A percentile compares a stretch with the other conserved stretches of the same genome.
phyloP scores from a whole-genome alignment of 1,140 invertebrate genomes.

The Oedothorax gibbosus region DNA sequence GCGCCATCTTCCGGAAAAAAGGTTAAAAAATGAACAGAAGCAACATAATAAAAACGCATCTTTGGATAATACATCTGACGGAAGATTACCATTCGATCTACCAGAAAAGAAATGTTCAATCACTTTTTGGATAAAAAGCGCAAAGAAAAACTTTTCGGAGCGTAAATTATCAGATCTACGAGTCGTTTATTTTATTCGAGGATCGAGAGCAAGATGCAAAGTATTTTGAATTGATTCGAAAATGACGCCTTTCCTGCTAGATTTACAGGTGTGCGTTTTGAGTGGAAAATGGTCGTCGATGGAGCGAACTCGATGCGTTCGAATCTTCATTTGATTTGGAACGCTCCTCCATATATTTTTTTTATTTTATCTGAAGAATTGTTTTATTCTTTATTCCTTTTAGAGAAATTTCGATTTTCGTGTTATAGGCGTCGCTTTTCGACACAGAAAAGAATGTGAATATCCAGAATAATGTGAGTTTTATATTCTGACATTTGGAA shows the following conservation, averaged over 20 bases:
- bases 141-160: neutral
- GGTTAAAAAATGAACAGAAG: slow-evolving; percentile 31
- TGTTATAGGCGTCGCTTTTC: neutral
- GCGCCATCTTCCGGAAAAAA: slow-evolving; percentile 43
- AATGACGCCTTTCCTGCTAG: slow-evolving; percentile 17
- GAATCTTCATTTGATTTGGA: no score
- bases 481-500: no score
- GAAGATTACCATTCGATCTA: slow-evolving; percentile 38
- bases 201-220: neutral
- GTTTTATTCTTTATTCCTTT: neutral
- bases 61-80: slow-evolving; percentile 40
- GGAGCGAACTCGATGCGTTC: slow-evolving; percentile 20
- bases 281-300: slow-evolving; percentile 11
- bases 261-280: slow-evolving; percentile 9
- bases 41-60: neutral
- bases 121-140: neutral
- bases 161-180: slow-evolving; percentile 45
- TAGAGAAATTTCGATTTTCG: neutral
- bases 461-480: slow-evolving; percentile 3
- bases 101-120: slow-evolving; percentile 34
- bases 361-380: neutral
- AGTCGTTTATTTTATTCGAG: slow-evolving; percentile 48
- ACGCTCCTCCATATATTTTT: neutral
- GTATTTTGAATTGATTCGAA: slow-evolving; percentile 33
- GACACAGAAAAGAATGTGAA: neutral